Evolutionary conservation across 2,797 vertebrate genomes (phyloP).

Genomic region (Gymnocypris eckloni): DNA sequence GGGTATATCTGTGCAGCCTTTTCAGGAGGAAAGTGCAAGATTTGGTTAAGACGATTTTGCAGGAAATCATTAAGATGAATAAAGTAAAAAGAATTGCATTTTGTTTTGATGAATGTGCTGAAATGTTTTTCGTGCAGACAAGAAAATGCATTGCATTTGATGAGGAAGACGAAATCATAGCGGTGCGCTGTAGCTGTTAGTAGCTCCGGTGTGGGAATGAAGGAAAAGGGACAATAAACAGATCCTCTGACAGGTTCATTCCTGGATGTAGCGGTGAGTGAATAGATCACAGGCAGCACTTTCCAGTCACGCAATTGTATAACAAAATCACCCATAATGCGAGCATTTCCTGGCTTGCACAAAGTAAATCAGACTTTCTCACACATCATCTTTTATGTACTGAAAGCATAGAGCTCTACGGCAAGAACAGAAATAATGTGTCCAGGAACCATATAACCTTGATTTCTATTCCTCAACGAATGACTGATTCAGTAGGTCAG

Average conservation of each 20-base stretch:
- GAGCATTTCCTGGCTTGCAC: background rate
- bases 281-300: slow-evolving; percentile 14
- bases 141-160: slow-evolving; percentile 13
- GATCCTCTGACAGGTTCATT: slow-evolving; percentile 20
- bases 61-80: background rate
- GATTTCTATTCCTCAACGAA: background rate
- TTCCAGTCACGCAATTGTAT: background rate
- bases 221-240: slow-evolving; percentile 5
- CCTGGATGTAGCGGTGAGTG: background rate
- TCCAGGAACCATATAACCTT: slow-evolving; percentile 17
- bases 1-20: background rate
- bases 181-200: background rate
- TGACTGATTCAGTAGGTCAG: slow-evolving; percentile 24
- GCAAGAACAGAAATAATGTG: background rate
- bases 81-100: background rate
- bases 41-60: background rate
- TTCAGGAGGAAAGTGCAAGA: background rate
- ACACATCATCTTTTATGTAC: background rate
- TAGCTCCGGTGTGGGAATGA: background rate
- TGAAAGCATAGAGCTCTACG: background rate
- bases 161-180: background rate
- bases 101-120: slow-evolving; percentile 22
- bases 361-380: background rate
- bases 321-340: slow-evolving; percentile 1
- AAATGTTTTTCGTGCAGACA: background rate